Evolutionary conservation across 2,113 vertebrate species (phyloP).

Genomic region (Ameiurus melas): DNA sequence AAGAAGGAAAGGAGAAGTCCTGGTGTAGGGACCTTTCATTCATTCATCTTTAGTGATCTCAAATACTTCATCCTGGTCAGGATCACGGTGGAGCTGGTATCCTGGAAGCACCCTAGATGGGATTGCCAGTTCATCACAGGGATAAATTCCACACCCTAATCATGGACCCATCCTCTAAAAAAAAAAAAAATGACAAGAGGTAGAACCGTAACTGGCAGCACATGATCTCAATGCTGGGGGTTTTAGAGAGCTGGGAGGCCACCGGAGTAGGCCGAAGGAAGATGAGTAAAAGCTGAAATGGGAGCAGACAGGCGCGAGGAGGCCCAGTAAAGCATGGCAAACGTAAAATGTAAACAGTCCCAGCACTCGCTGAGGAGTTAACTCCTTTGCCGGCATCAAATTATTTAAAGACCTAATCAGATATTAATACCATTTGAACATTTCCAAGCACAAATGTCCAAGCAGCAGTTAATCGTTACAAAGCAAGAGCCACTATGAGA

Average conservation of each 20-base stretch:
- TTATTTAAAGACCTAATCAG: background rate
- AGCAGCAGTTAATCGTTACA: background rate
- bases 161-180: background rate
- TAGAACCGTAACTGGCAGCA: background rate
- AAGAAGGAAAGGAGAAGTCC: background rate
- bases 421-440: background rate
- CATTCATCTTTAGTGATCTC: background rate
- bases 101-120: background rate
- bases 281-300: conserved; percentile 37
- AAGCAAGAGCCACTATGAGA: background rate
- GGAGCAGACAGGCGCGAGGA: conserved; percentile 27
- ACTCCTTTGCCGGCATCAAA: conserved; percentile 16
- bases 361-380: conserved; percentile 40
- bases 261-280: background rate
- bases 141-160: background rate
- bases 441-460: background rate
- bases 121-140: background rate
- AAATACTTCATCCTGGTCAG: background rate
- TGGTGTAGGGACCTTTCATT: background rate
- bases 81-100: background rate
- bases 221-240: conserved; percentile 5
- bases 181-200: background rate
- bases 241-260: background rate
- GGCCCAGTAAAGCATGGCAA: conserved; percentile 40
- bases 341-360: conserved; percentile 53